A percentile compares a stretch with the other conserved stretches of the same genome.
Evolutionary conservation across 2,797 vertebrate species (phyloP).

Genomic region (Toxotes lorentzi): DNA sequence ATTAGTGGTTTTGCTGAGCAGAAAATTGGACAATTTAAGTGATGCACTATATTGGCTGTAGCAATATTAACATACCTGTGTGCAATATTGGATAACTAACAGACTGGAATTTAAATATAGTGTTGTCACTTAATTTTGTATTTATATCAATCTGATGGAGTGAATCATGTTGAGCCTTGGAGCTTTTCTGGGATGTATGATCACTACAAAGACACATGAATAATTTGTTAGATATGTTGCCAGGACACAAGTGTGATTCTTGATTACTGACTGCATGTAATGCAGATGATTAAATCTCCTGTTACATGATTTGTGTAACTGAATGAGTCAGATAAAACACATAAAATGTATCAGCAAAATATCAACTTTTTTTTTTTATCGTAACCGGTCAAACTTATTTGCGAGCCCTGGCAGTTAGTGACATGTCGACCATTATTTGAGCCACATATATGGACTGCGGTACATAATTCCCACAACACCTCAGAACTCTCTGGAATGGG

Average conservation of each 20-base stretch:
- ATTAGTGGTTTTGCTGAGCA: conserved; percentile 49
- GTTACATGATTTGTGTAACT: conserved; percentile 4
- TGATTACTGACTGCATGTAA: conserved; percentile 40
- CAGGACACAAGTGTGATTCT: conserved; percentile 21
- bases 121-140: conserved; percentile 46
- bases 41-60: conserved; percentile 11
- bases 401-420: neutral
- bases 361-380: neutral
- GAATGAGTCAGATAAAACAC: neutral
- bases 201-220: conserved; percentile 40
- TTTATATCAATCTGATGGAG: conserved; percentile 44
- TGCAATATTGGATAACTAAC: conserved; percentile 23
- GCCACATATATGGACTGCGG: conserved; percentile 6
- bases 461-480: conserved; percentile 57
- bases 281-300: conserved; percentile 29
- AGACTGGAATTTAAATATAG: conserved; percentile 47
- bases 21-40: conserved; percentile 55
- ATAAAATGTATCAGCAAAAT: neutral
- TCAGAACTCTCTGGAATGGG: conserved; percentile 71
- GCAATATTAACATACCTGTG: conserved; percentile 39
- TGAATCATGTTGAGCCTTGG: conserved; percentile 42
- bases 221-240: conserved; percentile 45
- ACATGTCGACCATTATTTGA: conserved; percentile 18
- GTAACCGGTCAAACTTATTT: conserved; percentile 9
- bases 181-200: conserved; percentile 48